Evolutionary conservation across 2,113 vertebrate species (phyloP), one percentile per base, ranked within the genome.

Genomic region (Circaetus cinerascens): DNA sequence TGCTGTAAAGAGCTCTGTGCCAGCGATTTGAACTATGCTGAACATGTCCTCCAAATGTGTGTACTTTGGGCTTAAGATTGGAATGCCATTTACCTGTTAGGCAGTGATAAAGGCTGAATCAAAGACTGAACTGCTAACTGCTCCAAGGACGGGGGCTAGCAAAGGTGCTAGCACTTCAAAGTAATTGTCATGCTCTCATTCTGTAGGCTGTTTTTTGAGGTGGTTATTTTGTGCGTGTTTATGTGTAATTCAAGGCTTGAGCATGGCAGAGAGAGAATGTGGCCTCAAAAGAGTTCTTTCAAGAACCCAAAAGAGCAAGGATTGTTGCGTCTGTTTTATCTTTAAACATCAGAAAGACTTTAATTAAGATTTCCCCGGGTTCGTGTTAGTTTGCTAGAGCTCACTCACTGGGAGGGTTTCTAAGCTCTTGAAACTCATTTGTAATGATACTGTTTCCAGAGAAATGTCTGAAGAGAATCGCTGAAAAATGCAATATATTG

Each of bases 371-470:
- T 62, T 90, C n/a, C 93, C 84, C 88, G 69, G 59, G 75, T 97
- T 92, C 29, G 29, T 92, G 53, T 77, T 89, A 93, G 71, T 89
- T 91, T 93, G 92, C 88, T 90, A 93, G 83, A 96, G 90, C 90
- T 94, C 92, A 90, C 92, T 90, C 90, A 93, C 75, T 66, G 11
- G 95, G 95, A 93, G 75, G 89, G 73, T 95, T 96, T 88, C 67
- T 93, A 92, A 95, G 93, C 89, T 97, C 93, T 96, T 92, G 92
- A 95, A 96, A 94, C 88, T 92, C 72, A 81, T 97, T 98, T 97
- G 97, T 97, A 98, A 97, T 95, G 95, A 96, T 94, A 94, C 88
- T 80, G 77, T 92, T 98, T 98, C 95, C 93, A 91, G 89, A 96
- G 88, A 91, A 88, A 96, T 64, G 80, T 79, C 89, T 94, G 88